A percentile compares a stretch with the other conserved stretches of the same genome.
These are phyloP conservation scores for Apogon talboti DNA, from an alignment of 2,797 vertebrate genomes.

Conservation along the genomic window DNA sequence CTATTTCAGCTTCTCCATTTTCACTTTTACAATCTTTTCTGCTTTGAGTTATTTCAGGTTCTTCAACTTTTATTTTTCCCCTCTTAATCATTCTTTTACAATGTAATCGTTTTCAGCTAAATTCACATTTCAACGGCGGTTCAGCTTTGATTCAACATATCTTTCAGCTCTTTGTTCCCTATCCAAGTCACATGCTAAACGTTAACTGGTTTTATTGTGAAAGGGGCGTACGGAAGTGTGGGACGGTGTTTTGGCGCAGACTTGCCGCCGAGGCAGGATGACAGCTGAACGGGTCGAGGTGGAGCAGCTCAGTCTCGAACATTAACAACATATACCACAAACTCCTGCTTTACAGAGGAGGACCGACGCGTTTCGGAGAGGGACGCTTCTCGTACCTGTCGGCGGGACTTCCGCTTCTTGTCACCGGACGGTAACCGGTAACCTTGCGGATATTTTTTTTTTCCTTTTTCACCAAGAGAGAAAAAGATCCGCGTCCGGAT, in stretches of 20 bases:
- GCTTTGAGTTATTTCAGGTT: no score
- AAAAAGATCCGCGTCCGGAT: conserved; percentile 70
- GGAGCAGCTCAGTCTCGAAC: conserved; percentile 53
- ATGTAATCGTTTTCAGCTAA: no score
- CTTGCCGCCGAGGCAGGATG: conserved; percentile 64
- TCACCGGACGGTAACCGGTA: conserved; percentile 24
- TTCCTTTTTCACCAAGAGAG: conserved; percentile 33
- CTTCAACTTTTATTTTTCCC: no score
- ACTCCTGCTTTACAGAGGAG: conserved; percentile 28
- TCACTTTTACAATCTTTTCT: no score
- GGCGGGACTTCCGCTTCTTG: conserved; percentile 20
- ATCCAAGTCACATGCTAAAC: no score
- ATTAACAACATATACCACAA: conserved; percentile 26
- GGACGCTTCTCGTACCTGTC: conserved; percentile 2
- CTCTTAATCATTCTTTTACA: no score
- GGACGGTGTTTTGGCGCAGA: fast-evolving
- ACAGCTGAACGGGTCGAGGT: conserved; percentile 77
- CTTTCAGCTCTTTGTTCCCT: no score
- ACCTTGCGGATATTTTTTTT: conserved; percentile 53
- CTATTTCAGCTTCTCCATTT: no score
- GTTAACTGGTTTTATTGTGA: conserved; percentile 35
- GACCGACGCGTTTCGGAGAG: conserved; percentile 22
- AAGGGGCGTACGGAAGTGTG: neutral
- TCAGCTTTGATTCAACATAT: no score
- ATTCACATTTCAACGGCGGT: no score